These are phyloP conservation scores for Chlorocebus sabaeus DNA, from an alignment of 2,113 vertebrate species.

Conservation along the genomic window DNA sequence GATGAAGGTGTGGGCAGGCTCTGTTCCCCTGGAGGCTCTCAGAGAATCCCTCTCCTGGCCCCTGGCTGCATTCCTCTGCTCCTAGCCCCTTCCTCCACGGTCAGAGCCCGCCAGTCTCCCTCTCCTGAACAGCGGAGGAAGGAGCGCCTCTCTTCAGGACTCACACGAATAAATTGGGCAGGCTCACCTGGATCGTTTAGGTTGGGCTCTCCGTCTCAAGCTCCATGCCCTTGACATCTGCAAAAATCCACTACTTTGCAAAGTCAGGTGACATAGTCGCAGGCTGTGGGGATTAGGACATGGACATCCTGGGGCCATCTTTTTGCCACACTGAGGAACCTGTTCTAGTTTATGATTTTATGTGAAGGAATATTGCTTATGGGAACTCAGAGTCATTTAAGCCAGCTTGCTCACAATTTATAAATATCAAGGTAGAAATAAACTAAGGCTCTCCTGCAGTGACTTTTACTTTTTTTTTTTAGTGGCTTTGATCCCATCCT, in stretches of 20 bases:
- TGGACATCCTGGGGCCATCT: neutral
- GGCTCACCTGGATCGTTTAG: neutral
- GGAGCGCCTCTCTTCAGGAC: neutral
- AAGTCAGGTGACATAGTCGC: rapidly evolving
- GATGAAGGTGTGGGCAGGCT: neutral
- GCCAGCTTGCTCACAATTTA: neutral
- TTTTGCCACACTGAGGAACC: neutral
- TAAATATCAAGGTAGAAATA: neutral
- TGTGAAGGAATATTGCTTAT: rapidly evolving
- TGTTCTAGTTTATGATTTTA: neutral
- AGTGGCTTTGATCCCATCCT: neutral
- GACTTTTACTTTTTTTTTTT: rapidly evolving
- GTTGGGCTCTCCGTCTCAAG: neutral
- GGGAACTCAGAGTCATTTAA: no score
- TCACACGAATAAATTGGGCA: rapidly evolving
- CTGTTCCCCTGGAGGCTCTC: neutral
- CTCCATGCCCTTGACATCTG: neutral
- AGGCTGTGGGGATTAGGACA: neutral
- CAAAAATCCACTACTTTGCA: neutral
- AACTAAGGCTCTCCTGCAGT: neutral
- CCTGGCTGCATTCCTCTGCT: rapidly evolving
- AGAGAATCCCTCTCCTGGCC: neutral
- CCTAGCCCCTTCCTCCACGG: rapidly evolving
- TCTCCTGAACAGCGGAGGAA: rapidly evolving
- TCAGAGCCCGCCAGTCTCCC: neutral